Percentiles rank a stretch among this genome's conserved stretches.
phyloP scores from a whole-genome alignment of 2,888 invertebrate species.

The Scaptomyza parva region DNA sequence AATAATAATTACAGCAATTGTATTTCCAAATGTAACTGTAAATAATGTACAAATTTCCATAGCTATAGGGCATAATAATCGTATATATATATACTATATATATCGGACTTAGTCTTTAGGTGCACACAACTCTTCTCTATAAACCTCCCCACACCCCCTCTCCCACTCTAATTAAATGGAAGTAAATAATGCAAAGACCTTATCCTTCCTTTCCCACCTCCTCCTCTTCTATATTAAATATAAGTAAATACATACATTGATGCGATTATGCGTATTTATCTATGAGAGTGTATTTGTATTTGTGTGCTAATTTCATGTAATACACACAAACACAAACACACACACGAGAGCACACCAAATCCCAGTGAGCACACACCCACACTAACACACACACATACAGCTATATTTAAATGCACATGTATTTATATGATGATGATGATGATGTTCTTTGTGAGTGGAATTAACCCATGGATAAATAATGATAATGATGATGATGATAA shows the following conservation, averaged over 20 bases:
- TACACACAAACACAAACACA: constrained; percentile 35
- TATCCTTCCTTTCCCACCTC: constrained; percentile 1
- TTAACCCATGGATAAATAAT: constrained; percentile 25
- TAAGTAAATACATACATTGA: constrained; percentile 14
- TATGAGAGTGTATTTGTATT: constrained; percentile 20
- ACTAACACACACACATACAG: constrained; percentile 46
- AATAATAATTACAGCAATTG: constrained; percentile 59
- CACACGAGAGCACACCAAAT: constrained; percentile 31
- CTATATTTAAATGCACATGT: constrained; percentile 65
- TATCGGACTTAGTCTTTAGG: constrained; percentile 38
- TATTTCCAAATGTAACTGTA: constrained; percentile 78
- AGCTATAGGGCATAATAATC: constrained; percentile 63
- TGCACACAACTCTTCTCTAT: constrained; percentile 45
- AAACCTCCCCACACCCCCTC: background rate
- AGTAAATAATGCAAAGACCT: constrained; percentile 54
- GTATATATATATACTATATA: constrained; percentile 2
- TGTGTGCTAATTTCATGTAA: constrained; percentile 65
- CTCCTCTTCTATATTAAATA: background rate
- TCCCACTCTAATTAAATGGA: constrained; percentile 31
- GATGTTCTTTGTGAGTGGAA: constrained; percentile 48
- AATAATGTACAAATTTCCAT: constrained; percentile 82
- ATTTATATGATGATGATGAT: constrained; percentile 49
- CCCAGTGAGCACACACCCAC: constrained; percentile 46
- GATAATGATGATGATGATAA: constrained; percentile 15
- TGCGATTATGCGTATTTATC: constrained; percentile 35